Conservation (phyloP, 2,113 vertebrate genomes). For the Platanista minor region DNA sequence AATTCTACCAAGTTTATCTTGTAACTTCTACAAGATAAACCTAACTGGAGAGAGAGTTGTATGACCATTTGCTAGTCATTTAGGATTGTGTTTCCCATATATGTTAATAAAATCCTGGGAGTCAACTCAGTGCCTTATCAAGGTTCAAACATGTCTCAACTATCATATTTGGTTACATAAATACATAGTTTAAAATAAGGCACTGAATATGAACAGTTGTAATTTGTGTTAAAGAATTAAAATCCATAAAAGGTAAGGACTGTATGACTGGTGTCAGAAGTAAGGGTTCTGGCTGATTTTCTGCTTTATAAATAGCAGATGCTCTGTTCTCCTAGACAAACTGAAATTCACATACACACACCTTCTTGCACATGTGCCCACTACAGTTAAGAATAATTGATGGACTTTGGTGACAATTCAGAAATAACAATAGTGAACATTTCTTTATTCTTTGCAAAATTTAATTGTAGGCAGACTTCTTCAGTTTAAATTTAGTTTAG, state of each 20-base stretch:
- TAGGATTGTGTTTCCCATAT: not conserved
- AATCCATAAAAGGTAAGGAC: not conserved
- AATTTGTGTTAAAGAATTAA: slow-evolving; percentile 39
- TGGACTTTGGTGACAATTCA: not conserved
- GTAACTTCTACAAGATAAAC: not conserved
- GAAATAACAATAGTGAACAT: not conserved
- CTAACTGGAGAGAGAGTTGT: not conserved
- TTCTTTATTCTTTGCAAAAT: slow-evolving; percentile 1
- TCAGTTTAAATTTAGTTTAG: slow-evolving; percentile 5
- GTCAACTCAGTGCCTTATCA: not conserved
- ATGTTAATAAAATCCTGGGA: not conserved
- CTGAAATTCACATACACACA: not conserved
- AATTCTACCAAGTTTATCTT: not conserved
- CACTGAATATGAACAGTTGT: not conserved
- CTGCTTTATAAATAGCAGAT: not conserved
- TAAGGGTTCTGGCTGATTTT: not conserved
- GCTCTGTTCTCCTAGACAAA: not conserved
- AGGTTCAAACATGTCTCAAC: not conserved
- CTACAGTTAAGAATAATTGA: not conserved
- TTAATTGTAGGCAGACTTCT: not conserved
- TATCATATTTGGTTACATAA: not conserved
- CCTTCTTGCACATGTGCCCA: not conserved
- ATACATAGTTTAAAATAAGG: slow-evolving; percentile 20
- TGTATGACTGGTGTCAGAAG: not conserved
- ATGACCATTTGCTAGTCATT: not conserved